Evolutionary conservation across 2,113 vertebrate species (phyloP), one percentile per base, ranked within the genome.

Genomic region (Oenanthe melanoleuca): DNA sequence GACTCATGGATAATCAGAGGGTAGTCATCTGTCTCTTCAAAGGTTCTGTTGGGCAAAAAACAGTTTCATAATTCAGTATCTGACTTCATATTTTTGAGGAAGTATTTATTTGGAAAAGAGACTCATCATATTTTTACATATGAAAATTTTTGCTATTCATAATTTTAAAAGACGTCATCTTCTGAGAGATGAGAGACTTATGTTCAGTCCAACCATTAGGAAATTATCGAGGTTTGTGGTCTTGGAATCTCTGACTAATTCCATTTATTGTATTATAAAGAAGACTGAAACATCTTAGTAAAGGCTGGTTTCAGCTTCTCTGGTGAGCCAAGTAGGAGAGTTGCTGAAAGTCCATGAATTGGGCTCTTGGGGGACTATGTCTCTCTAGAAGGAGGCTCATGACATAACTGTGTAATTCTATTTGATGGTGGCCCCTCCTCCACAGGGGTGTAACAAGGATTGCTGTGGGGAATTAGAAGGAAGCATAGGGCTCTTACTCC

Each of bases 21-120:
- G 34, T 96, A 91, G 65, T 93, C 80, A 87, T 79, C 80, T 83
- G 33, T 94, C 66, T 86, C 60, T 70, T 73, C 69, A 78, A 86
- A 84, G 45, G 52, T 84, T 95, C 45, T 81, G 12, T 44, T 88
- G n/a, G 25, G 37, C 24, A 49, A 81, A 34, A 74, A 84, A 19
- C 49, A 56, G 28, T 56, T 93, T 74, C 64, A 67, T 67, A 89
- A 53, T 79, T 60, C 31, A 52, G 9, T 55, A 28, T 71, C 42
- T 34, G 14, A 22, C 56, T 90, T 85, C 3, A 7, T 57, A 33
- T 67, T 91, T 92, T 81, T 89, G 28, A 86, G 74, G 18, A 87
- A 71, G 20, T 56, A 52, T 94, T 92, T 57, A 42, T 16, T 40
- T 93, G 57, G 21, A 60, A 89, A 79, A 80, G 33, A 83, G 38